A percentile compares a stretch with the other conserved stretches of the same genome.
Evolutionary conservation across 2,113 vertebrate genomes (phyloP).

Genomic region (Prolemur simus): DNA sequence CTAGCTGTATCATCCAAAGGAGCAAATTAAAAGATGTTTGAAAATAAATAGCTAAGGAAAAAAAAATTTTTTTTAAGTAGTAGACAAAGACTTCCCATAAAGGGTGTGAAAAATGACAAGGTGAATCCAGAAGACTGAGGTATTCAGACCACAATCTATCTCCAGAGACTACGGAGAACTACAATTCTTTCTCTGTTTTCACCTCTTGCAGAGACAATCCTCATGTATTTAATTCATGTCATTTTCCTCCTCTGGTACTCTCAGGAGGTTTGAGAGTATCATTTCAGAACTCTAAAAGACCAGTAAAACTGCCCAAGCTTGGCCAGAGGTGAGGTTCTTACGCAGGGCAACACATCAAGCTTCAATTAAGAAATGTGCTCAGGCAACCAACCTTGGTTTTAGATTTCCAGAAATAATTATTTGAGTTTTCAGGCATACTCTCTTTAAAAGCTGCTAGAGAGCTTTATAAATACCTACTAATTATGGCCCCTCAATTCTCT

Average conservation of each 20-base stretch:
- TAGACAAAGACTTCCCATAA: background rate
- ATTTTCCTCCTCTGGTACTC: background rate
- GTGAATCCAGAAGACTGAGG: background rate
- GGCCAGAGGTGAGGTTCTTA: background rate
- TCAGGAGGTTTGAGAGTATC: background rate
- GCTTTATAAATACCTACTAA: constrained; percentile 5
- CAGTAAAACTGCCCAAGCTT: background rate
- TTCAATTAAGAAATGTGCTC: background rate
- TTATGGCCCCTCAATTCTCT: background rate
- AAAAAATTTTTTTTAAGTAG: background rate
- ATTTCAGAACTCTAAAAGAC: background rate
- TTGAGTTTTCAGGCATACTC: background rate
- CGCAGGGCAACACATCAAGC: background rate
- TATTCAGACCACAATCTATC: background rate
- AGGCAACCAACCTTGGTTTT: background rate
- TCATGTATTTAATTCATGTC: background rate
- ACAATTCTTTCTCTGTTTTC: background rate
- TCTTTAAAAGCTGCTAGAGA: constrained; percentile 24
- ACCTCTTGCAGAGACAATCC: background rate
- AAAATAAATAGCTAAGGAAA: background rate
- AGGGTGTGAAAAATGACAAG: background rate
- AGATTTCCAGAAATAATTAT: constrained; percentile 21
- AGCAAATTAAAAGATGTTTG: background rate
- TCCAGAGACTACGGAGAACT: background rate
- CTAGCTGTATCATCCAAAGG: background rate